Percentiles rank a stretch among this genome's conserved stretches.
Evolutionary conservation across 2,797 vertebrate species (phyloP).

Genomic region (Kryptolebias ocellatus): DNA sequence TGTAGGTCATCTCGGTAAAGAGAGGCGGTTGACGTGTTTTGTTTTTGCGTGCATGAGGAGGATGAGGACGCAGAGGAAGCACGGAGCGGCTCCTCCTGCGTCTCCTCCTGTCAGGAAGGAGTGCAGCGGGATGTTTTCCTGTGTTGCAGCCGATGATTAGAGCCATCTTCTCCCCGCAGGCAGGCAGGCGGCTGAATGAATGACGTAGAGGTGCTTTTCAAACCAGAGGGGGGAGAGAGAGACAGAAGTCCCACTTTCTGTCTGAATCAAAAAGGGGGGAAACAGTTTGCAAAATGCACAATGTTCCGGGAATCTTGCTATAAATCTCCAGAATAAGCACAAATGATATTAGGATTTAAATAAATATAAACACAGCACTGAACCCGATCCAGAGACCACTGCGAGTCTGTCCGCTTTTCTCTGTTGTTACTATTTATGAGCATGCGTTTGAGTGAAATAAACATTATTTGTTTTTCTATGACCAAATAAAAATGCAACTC

Average conservation of each 20-base stretch:
- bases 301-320: background rate
- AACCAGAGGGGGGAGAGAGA: background rate
- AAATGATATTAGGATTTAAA: no score
- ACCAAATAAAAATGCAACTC: no score
- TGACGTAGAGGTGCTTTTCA: conserved; percentile 76
- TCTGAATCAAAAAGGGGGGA: background rate
- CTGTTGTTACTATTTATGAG: no score
- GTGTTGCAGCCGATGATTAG: conserved; percentile 74
- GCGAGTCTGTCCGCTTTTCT: no score
- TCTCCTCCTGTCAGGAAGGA: conserved; percentile 63
- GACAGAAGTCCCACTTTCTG: background rate
- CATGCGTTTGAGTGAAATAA: no score
- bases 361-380: no score
- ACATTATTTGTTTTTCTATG: no score
- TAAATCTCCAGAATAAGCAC: no score
- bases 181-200: conserved; percentile 68
- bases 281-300: background rate
- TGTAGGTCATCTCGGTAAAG: conserved; percentile 54
- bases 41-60: conserved; percentile 18
- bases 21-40: conserved; percentile 18
- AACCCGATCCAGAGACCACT: no score
- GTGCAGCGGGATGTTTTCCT: conserved; percentile 72
- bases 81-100: conserved; percentile 40
- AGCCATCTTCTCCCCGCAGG: conserved; percentile 63
- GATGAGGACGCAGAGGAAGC: background rate